Conservation (phyloP, 2,797 vertebrate species). For the Arctocebus calabarensis region DNA sequence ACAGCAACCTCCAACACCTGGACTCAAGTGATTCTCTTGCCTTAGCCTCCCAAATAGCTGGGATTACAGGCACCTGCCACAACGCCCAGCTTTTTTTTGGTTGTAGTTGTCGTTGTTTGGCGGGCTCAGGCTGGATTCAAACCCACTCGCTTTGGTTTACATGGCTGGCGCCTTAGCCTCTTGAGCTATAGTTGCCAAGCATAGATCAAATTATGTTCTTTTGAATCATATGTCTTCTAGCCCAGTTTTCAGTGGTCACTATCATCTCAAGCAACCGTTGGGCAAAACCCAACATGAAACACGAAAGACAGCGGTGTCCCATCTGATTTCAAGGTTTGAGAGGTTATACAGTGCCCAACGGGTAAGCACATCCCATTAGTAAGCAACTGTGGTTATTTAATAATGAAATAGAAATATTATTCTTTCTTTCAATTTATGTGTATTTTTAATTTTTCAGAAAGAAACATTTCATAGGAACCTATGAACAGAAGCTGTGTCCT, state of each 20-base stretch:
- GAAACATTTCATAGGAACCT: not conserved
- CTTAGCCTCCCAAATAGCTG: no score
- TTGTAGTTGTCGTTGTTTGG: no score
- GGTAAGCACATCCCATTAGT: not conserved
- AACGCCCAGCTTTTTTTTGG: no score
- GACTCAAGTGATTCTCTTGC: no score
- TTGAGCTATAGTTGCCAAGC: no score
- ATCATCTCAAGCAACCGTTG: not conserved
- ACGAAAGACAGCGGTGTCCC: not conserved
- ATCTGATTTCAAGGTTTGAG: slow-evolving; percentile 8
- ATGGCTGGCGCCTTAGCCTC: no score
- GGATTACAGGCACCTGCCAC: no score
- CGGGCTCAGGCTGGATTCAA: no score
- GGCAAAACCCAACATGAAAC: not conserved
- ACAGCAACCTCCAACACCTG: no score
- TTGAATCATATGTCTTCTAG: not conserved
- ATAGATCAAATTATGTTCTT: slow-evolving; percentile 13
- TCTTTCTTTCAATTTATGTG: not conserved
- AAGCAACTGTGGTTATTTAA: not conserved
- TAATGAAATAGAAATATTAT: slow-evolving; percentile 24
- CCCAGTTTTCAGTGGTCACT: not conserved
- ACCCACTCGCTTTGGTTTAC: no score
- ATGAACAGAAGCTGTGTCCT: not conserved
- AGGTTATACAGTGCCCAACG: not conserved
- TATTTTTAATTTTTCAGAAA: not conserved